Evolutionary conservation across 2,113 vertebrate species (phyloP), one percentile per base, ranked within the genome.

Genomic region (Corydoras maculifer): DNA sequence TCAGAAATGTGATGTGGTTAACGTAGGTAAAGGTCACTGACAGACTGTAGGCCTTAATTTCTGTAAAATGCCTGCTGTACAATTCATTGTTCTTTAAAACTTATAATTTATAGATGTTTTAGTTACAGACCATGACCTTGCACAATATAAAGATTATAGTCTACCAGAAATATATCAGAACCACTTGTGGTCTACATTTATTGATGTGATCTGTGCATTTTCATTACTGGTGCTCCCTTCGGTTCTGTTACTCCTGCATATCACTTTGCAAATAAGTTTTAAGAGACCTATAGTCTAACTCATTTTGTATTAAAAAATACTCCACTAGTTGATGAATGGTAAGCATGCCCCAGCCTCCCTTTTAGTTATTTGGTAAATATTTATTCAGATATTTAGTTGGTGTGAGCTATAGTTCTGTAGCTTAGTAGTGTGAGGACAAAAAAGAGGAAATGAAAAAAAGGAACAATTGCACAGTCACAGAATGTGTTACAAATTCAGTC

Each of bases 341-440:
- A 31, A 63, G 25, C 11, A 31, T 6, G 30, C 32, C 61, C 12
- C 35, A 25, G 15, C 58, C 25, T 49, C 13, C 3, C 3, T 13
- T 65, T 61, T 67, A 4, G 2, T 53, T 7, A 18, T 58, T 58
- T 43, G 62, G 2, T 7, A 8, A 15, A 62, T 55, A 58, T 74
- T 69, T 75, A 65, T 58, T 65, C 4, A 0, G 50, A 62, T 59
- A 9, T 30, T 35, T 58, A n/a, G 9, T 11, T 65, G n/a, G 55
- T 25, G 14, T 51, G 25, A 48, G 29, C 32, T 66, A 5, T 11
- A 9, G 14, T 68, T 59, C 15, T 32, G 63, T 58, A 35, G 31
- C 53, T 66, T 35, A 49, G 35, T n/a, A n/a, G n/a, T 57, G 6
- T 3, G 54, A n/a, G 54, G 13, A 43, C 7, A 43, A 43, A 43